Percentiles rank a stretch among this genome's conserved stretches.
phyloP scores from a whole-genome alignment of 2,113 vertebrate species.

The Atrichornis clamosus region DNA sequence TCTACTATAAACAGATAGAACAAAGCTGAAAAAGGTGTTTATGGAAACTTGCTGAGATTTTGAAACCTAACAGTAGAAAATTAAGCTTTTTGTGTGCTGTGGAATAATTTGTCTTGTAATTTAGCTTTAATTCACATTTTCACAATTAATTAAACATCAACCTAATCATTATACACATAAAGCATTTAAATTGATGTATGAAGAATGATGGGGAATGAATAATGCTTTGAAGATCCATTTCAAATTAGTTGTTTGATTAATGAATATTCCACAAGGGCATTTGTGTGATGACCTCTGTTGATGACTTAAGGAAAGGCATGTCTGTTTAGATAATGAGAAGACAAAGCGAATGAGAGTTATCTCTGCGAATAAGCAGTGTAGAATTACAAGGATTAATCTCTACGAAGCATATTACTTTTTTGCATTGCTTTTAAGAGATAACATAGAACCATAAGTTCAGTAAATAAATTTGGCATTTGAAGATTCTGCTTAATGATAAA shows the following conservation, averaged over 20 bases:
- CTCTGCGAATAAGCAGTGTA: conserved; percentile 29
- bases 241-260: conserved; percentile 81
- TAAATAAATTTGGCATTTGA: conserved; percentile 70
- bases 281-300: conserved; percentile 76
- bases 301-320: conserved; percentile 77
- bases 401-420: conserved; percentile 66
- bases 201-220: conserved; percentile 74
- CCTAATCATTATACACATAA: conserved; percentile 79
- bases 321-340: conserved; percentile 77
- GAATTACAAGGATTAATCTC: conserved; percentile 72
- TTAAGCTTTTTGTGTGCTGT: conserved; percentile 11
- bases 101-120: conserved; percentile 75
- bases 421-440: conserved; percentile 66
- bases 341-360: conserved; percentile 73
- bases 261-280: conserved; percentile 79
- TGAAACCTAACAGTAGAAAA: neutral
- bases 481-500: conserved; percentile 64
- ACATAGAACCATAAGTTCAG: conserved; percentile 65
- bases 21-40: conserved; percentile 12
- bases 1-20: neutral
- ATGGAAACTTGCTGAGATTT: conserved; percentile 9
- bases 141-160: conserved; percentile 83
- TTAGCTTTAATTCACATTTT: conserved; percentile 79
- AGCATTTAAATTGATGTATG: conserved; percentile 77
- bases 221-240: conserved; percentile 80